phyloP scores from a whole-genome alignment of 2,888 invertebrate genomes.

The Elegia similella region DNA sequence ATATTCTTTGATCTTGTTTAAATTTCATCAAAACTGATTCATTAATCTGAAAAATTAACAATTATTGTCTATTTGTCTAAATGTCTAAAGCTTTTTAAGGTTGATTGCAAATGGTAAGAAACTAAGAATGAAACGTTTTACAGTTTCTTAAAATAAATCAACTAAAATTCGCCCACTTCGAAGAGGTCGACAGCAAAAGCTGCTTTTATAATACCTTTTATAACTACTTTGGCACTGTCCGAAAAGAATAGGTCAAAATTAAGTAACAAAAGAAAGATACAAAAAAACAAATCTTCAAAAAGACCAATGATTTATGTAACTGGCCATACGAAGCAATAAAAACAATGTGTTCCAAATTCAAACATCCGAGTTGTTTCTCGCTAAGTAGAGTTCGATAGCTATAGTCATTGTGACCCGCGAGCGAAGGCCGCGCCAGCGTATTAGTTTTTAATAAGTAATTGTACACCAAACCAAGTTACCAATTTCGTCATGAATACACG shows the following conservation, averaged over 20 bases:
- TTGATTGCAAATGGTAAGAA: too few relatives aligned
- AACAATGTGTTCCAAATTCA: conserved; percentile 19
- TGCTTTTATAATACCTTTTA: neutral
- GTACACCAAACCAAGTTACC: conserved; percentile 70
- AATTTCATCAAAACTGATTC: too few relatives aligned
- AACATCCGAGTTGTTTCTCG: conserved; percentile 33
- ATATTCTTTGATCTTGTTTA: too few relatives aligned
- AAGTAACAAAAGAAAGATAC: neutral
- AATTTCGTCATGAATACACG: conserved; percentile 74
- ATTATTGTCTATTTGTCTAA: too few relatives aligned
- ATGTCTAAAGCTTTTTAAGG: too few relatives aligned
- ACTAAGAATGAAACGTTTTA: too few relatives aligned
- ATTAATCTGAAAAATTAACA: too few relatives aligned
- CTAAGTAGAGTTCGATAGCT: conserved; percentile 47
- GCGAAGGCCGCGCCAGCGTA: conserved; percentile 63
- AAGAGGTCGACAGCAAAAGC: too few relatives aligned
- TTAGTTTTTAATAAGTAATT: conserved; percentile 77
- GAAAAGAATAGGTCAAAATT: neutral
- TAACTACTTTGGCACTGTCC: neutral
- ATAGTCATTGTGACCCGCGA: conserved; percentile 41
- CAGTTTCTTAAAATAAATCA: too few relatives aligned
- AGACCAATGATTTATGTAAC: neutral
- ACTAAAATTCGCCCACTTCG: too few relatives aligned
- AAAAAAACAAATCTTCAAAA: neutral
- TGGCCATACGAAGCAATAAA: conserved; percentile 11